Base-by-base conservation (phyloP, 2,797 vertebrate genomes). In the Sardinella longiceps region DNA sequence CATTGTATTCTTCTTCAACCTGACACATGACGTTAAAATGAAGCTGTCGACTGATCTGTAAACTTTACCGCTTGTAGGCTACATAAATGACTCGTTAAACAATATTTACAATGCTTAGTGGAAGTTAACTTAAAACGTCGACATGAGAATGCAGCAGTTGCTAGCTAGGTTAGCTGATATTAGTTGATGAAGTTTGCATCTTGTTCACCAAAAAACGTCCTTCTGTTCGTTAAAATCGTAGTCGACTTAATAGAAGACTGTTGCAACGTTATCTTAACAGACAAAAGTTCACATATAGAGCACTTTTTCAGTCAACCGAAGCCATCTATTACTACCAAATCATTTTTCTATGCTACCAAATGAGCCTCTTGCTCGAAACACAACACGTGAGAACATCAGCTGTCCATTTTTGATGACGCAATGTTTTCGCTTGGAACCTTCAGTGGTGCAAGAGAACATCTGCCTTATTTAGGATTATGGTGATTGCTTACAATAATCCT, bases 1-100 rank as follows among this genome's bases (percentile, higher is more conserved):
- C 89, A 0, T 56, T 87, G 84, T 94, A 95, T 12, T 94, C 93
- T 83, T 94, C 94, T 0, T 94, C 92, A 77, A 94, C 93, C 87
- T 95, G 91, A 77, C 95, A 96, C 95, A 96, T 96, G 0, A 51
- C 39, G 56, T 25, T n/a, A 25, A 53, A 25, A 60, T 60, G 20
- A 56, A 56, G 23, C 53, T 20, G 53, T 23, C 20, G 7, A 51
- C 14, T 51, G 50, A 3, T 51, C 50, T 51, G 51, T 53, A 4
- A 53, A 23, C 18, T 20, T 53, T 50, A 56, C 4, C 48, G 48
- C 48, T 50, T 15, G 14, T 15, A n/a, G n/a, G n/a, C n/a, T n/a
- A n/a, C n/a, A 56, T 5, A 56, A 60, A 58, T 23, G 9, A 58
- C 6, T 60, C 6, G 23, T 1, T 60, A 60, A 5, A 0, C 2